These are phyloP conservation scores for Conger conger DNA, from an alignment of 2,113 vertebrate genomes.

Conservation along the genomic window DNA sequence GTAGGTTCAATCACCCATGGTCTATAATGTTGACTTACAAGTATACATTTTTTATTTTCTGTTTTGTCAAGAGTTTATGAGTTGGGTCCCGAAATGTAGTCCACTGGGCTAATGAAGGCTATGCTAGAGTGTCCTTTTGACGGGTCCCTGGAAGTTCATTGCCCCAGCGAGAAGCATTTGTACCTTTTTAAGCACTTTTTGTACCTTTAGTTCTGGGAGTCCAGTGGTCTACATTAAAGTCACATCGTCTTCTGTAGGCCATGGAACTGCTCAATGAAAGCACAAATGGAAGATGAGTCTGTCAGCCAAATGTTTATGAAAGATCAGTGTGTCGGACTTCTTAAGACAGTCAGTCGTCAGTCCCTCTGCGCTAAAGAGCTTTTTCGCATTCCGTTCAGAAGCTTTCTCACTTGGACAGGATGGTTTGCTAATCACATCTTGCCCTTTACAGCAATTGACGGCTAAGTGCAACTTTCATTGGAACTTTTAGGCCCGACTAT, in stretches of 20 bases:
- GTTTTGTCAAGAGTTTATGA: too few species aligned
- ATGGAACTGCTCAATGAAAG: background rate
- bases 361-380: background rate
- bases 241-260: too few species aligned
- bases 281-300: background rate
- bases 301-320: too few species aligned
- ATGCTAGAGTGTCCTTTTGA: too few species aligned
- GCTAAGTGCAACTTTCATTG: constrained; percentile 5
- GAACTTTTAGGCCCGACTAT: background rate
- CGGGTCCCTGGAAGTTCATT: too few species aligned
- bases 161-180: too few species aligned
- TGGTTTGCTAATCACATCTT: background rate
- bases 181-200: too few species aligned
- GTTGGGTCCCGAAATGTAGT: too few species aligned
- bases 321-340: background rate
- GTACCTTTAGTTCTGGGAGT: too few species aligned
- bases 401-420: background rate
- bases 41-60: too few species aligned
- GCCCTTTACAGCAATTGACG: background rate
- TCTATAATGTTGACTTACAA: background rate
- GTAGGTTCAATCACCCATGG: background rate
- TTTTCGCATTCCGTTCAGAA: background rate
- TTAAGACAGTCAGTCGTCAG: background rate
- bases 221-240: too few species aligned
- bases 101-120: too few species aligned